Conservation (phyloP, 1,140 invertebrate genomes). For the Gryllus bimaculatus region DNA sequence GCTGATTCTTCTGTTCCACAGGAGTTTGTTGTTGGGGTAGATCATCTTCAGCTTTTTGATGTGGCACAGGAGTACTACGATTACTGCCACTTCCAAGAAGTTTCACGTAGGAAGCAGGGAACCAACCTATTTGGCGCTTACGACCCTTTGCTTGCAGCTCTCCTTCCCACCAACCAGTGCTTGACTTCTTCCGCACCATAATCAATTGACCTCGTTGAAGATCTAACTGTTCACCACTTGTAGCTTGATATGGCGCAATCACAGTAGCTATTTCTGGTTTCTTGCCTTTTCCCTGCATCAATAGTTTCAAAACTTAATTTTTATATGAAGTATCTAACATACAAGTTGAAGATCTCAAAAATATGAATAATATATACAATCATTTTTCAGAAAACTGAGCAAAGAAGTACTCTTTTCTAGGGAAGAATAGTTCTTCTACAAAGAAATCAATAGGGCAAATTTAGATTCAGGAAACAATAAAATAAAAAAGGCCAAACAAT, state of each 20-base stretch:
- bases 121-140: conserved; percentile 92
- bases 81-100: conserved; percentile 56
- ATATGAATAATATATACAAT: too few relatives aligned
- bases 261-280: conserved; percentile 84
- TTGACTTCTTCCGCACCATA: conserved; percentile 90
- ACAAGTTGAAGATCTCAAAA: too few relatives aligned
- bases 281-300: conserved; percentile 43
- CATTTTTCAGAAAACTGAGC: too few relatives aligned
- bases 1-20: neutral
- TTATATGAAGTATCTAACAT: too few relatives aligned
- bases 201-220: conserved; percentile 89
- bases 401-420: too few relatives aligned
- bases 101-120: conserved; percentile 95
- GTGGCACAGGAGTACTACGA: conserved; percentile 58
- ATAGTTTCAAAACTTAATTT: too few relatives aligned
- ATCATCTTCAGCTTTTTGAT: conserved; percentile 32
- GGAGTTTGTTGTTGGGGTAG: neutral
- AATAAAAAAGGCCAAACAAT: too few relatives aligned
- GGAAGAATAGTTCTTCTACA: too few relatives aligned
- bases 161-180: conserved; percentile 98
- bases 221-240: conserved; percentile 81
- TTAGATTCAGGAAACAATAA: too few relatives aligned
- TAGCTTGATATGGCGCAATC: conserved; percentile 78
- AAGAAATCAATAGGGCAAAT: too few relatives aligned
- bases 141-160: conserved; percentile 93